Percentiles rank a stretch among this genome's conserved stretches.
Evolutionary conservation across 1,140 invertebrate genomes (phyloP).

Genomic region (Oncopodura yosiiana): DNA sequence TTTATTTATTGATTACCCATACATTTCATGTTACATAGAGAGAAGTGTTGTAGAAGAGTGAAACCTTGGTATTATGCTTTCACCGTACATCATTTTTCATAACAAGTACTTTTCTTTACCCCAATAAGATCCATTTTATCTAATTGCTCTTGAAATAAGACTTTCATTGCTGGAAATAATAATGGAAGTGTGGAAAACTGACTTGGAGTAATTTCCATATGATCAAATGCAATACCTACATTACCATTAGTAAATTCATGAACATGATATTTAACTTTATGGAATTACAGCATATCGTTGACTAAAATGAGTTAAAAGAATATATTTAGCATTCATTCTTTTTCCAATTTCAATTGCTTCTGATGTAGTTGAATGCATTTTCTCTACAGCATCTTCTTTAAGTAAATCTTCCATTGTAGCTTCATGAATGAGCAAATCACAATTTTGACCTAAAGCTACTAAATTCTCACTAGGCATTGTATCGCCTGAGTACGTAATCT

Average conservation of each 20-base stretch:
- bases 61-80: too few species aligned
- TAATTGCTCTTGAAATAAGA: constrained; percentile 70
- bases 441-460: background rate
- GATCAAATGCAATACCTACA: constrained; percentile 87
- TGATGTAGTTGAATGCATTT: constrained; percentile 78
- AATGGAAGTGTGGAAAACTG: constrained; percentile 61
- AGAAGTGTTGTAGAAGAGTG: too few species aligned
- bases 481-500: background rate
- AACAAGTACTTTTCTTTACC: too few species aligned
- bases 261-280: too few species aligned
- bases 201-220: constrained; percentile 72
- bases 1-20: too few species aligned
- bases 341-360: constrained; percentile 73
- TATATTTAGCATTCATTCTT: constrained; percentile 73
- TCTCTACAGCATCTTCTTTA: constrained; percentile 59
- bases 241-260: constrained; percentile 46
- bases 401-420: constrained; percentile 44
- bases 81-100: too few species aligned
- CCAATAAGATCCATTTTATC: constrained; percentile 63
- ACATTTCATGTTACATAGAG: too few species aligned
- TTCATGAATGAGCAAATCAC: background rate
- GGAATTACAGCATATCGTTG: constrained; percentile 88
- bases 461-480: background rate
- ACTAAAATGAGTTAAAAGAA: constrained; percentile 89
- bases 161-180: constrained; percentile 59